These are phyloP conservation scores for Bombus consobrinus DNA, from an alignment of 1,140 invertebrate genomes.

Conservation along the genomic window DNA sequence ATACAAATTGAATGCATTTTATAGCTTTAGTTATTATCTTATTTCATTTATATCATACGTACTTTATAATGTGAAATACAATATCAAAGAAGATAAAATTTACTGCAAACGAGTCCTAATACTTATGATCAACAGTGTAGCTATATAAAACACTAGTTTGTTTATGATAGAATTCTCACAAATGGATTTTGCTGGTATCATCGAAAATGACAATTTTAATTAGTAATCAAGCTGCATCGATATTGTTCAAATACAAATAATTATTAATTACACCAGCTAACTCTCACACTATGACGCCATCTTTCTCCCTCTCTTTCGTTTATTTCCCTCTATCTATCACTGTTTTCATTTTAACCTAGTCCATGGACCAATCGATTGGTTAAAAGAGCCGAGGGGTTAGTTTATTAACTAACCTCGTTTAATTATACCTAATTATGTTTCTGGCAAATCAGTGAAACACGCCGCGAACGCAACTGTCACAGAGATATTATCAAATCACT, in stretches of 20 bases:
- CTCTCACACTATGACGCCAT: neutral
- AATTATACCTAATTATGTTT: conserved; percentile 56
- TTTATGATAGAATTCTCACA: neutral
- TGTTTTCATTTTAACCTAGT: conserved; percentile 34
- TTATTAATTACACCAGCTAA: conserved; percentile 51
- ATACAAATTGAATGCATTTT: too few species aligned
- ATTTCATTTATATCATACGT: too few species aligned
- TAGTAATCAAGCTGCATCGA: conserved; percentile 72
- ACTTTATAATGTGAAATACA: too few species aligned
- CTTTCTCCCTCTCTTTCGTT: neutral
- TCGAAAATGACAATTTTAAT: conserved; percentile 75
- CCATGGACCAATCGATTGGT: conserved; percentile 35
- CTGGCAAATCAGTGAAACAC: conserved; percentile 36
- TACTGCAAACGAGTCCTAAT: too few species aligned
- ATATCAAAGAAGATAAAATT: too few species aligned
- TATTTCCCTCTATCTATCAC: neutral
- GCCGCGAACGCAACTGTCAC: conserved; percentile 4
- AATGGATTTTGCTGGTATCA: conserved; percentile 54
- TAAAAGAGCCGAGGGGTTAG: conserved; percentile 43
- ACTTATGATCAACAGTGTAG: conserved; percentile 1
- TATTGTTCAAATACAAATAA: conserved; percentile 74
- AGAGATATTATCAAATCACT: conserved; percentile 31
- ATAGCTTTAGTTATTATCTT: too few species aligned
- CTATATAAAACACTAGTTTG: conserved; percentile 45
- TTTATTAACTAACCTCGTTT: conserved; percentile 56